Conservation (phyloP, 2,888 invertebrate genomes). For the Xiphydria camelus region DNA sequence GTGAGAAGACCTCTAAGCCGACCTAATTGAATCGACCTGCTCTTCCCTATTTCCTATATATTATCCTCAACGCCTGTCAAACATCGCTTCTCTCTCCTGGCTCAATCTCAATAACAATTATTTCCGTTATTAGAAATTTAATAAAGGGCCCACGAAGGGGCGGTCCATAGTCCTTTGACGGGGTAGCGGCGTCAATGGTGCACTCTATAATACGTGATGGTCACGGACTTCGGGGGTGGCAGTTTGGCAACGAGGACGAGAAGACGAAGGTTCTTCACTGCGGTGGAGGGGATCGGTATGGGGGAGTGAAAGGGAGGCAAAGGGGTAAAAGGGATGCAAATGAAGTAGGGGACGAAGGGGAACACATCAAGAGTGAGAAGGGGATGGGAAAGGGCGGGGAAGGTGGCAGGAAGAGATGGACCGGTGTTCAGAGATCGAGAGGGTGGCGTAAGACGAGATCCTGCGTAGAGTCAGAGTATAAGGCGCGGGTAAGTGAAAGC, state of each 20-base stretch:
- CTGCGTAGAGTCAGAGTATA: constrained; percentile 5
- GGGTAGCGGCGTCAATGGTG: constrained; percentile 16
- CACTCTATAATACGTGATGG: constrained; percentile 18
- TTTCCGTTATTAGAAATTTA: constrained; percentile 54
- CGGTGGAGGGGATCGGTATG: neutral
- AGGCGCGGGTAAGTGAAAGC: constrained; percentile 31
- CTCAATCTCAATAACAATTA: constrained; percentile 49
- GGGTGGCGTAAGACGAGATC: constrained; percentile 13
- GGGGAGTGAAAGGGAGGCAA: neutral
- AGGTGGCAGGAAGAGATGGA: constrained; percentile 3
- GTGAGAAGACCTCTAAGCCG: neutral
- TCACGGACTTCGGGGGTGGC: constrained; percentile 6
- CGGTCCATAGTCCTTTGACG: constrained; percentile 20
- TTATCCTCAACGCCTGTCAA: neutral
- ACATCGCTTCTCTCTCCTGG: constrained; percentile 1
- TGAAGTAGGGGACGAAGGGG: constrained; percentile 16
- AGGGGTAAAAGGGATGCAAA: constrained; percentile 25
- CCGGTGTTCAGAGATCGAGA: neutral
- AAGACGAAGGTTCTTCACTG: neutral
- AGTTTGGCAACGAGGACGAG: neutral
- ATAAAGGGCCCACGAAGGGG: constrained; percentile 38
- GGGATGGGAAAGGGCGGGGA: neutral
- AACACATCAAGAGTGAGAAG: neutral
- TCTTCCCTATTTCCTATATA: constrained; percentile 10
- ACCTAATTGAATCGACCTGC: constrained; percentile 5